Evolutionary conservation across 2,888 invertebrate species (phyloP), one percentile per base, ranked within the genome.

Genomic region (Drosophila fungiperda): DNA sequence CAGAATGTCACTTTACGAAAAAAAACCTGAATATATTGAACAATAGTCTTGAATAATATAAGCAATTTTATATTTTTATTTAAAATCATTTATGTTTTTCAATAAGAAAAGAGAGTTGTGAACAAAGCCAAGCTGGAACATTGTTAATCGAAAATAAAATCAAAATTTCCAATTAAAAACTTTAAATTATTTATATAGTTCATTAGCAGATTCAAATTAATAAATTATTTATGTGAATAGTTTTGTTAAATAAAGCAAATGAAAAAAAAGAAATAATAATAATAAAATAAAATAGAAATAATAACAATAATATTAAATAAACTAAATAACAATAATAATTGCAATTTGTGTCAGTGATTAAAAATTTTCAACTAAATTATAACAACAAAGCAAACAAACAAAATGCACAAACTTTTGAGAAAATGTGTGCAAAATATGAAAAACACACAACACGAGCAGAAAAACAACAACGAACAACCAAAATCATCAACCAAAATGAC

Each of bases 301-400:
- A 15, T 36, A 15, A 6, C 36, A 15, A 36, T 15, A 6, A 6
- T 36, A 29, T 29, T 29, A 29, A 29, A 29, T 29, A 29, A 48
- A 53, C 42, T 53, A 55, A 52, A 33, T 15, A 20, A 59, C 42
- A 33, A 26, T 52, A 33, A 9, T 20, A 42, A 40, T 20, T 20
- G 53, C 12, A 45, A 29, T 12, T 50, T 49, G 48, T 68, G 70
- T 35, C 40, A 72, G 68, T 76, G 72, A 71, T 72, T 72, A 73
- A 79, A 72, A 72, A 82, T 84, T 68, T 77, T 70, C 71, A 87
- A 75, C 84, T 87, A 82, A 84, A 83, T 87, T 84, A 84, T 87
- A 82, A 75, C 82, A 80, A 76, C 83, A 85, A 29, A 29, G 0
- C 29, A 29, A 29, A 29, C 6, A 29, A 84, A 87, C 80, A 65